Conservation (phyloP, 2,888 invertebrate species). For the Melieria crassipennis region DNA sequence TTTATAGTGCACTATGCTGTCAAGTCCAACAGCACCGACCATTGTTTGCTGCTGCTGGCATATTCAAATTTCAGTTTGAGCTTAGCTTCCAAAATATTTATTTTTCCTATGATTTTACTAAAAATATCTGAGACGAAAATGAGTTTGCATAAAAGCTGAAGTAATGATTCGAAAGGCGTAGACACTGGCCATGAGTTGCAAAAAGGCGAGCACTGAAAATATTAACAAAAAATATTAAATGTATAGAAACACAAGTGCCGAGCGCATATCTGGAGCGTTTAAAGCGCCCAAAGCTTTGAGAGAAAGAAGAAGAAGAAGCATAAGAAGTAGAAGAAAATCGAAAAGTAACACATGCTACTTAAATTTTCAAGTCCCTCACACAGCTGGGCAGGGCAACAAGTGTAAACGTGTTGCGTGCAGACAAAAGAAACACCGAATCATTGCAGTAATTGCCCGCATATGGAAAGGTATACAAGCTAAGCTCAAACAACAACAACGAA, state of each 20-base stretch:
- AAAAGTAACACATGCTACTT: conserved; percentile 2
- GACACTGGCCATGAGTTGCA: not conserved
- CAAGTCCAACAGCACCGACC: not conserved
- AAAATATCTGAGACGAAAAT: not conserved
- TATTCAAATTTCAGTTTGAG: not conserved
- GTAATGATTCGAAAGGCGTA: not conserved
- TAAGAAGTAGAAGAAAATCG: not conserved
- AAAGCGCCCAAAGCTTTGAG: not conserved
- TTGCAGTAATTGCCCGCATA: conserved; percentile 27
- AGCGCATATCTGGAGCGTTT: not conserved
- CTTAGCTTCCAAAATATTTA: not conserved
- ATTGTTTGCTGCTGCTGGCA: not conserved
- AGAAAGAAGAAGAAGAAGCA: not conserved
- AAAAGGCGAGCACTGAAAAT: not conserved
- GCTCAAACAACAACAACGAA: not conserved
- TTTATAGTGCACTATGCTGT: not conserved
- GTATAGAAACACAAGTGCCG: not conserved
- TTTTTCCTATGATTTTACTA: not conserved
- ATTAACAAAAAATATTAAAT: not conserved
- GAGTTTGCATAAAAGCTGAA: not conserved
- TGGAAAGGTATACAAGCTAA: conserved; percentile 3
- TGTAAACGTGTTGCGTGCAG: not conserved
- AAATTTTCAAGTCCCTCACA: not conserved
- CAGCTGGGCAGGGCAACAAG: not conserved
- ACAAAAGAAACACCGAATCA: conserved; percentile 22